These are phyloP conservation scores for Plagodis pulveraria DNA, from an alignment of 2,888 invertebrate species.

Conservation along the genomic window DNA sequence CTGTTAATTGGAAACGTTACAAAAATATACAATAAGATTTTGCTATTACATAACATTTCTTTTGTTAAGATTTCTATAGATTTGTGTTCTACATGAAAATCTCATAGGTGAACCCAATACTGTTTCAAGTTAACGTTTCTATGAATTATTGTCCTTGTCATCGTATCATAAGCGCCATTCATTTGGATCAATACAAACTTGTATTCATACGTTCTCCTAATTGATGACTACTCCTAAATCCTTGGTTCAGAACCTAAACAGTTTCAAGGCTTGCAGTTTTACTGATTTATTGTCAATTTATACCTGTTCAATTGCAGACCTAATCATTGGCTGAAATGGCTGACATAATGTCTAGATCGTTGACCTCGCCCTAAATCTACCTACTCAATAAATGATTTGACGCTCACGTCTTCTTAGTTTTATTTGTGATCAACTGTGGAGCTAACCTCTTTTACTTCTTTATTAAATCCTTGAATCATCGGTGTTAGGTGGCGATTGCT, in stretches of 20 bases:
- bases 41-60: no score
- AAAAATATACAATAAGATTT: no score
- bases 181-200: neutral
- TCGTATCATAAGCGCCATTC: neutral
- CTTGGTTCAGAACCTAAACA: conserved; percentile 18
- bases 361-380: conserved; percentile 33
- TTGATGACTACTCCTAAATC: conserved; percentile 13
- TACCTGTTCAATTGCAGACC: conserved; percentile 29
- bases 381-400: conserved; percentile 17
- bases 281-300: conserved; percentile 30
- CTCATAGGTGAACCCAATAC: no score
- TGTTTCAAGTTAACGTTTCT: no score
- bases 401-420: conserved; percentile 19
- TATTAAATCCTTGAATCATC: neutral
- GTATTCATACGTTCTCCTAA: neutral
- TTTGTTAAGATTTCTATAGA: no score
- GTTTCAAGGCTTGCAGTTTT: conserved; percentile 19
- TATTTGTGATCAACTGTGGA: conserved; percentile 1
- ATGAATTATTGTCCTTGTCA: no score
- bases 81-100: no score
- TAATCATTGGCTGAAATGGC: conserved; percentile 26
- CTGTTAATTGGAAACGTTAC: no score
- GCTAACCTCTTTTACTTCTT: conserved; percentile 4
- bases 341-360: conserved; percentile 22
- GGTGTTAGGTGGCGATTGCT: conserved; percentile 1